Base-by-base conservation (phyloP, 1,140 invertebrate species). In the Hylaeus anthracinus region DNA sequence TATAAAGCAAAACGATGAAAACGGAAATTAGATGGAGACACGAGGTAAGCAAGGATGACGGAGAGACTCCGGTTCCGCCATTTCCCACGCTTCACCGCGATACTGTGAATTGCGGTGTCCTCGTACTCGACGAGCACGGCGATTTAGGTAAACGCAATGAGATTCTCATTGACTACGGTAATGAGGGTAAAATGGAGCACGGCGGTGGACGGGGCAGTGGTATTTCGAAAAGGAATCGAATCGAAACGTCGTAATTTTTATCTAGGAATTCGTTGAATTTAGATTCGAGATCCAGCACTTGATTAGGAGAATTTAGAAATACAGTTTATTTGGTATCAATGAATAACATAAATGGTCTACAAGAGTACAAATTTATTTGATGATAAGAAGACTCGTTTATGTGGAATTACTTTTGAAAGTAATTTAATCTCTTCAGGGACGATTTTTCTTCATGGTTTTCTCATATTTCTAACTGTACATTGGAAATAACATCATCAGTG, bases 1-100 rank as follows among this genome's bases (percentile, higher is more conserved):
- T 89, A 69, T 8, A 85, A 85, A 60, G 39, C 12, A 71, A 14
- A 78, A 58, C n/a, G 14, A 53, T 61, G 48, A 43, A 72, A 5
- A 37, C 69, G 15, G 39, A 51, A 58, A 58, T 73, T 70, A 73
- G 55, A 81, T 2, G 37, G 14, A 69, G 39, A 66, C n/a, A 37
- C 12, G 14, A 26, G 5, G 73, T 2, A 1, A 69, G 12, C 8
- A 26, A 74, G 41, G 48, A 63, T 61, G 41, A 74, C 71, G 63
- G 78, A 67, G 65, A 67, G 15, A 53, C 53, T n/a, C 5, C 26
- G 43, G 41, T 61, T 65, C 77, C 14, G n/a, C 53, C 41, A 74
- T 80, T 80, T 80, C 78, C 78, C 78, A 80, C 78, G 78, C 53
- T 74, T 74, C 60, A 10, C 15, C 76, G 51, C 48, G 69, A 79